Conservation (phyloP, 2,113 vertebrate species). For the Vulpes vulpes region DNA sequence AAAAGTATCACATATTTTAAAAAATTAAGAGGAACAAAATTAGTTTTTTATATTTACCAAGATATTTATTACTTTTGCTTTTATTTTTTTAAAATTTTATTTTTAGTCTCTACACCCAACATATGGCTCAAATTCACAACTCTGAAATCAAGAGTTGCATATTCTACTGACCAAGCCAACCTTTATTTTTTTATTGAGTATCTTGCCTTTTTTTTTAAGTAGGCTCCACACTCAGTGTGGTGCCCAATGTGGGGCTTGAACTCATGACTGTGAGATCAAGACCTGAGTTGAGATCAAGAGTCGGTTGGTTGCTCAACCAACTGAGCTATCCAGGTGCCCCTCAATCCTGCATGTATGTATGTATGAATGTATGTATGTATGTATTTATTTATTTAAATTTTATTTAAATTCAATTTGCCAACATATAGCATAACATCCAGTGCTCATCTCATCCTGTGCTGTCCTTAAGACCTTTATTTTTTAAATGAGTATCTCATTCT, state of each 20-base stretch:
- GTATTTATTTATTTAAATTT: no score
- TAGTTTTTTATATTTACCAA: not conserved
- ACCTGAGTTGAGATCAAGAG: not conserved
- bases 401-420: no score
- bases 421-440: no score
- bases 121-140: not conserved
- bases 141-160: not conserved
- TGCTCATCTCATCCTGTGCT: no score
- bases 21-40: conserved; percentile 9
- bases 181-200: not conserved
- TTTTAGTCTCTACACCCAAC: not conserved
- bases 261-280: not conserved
- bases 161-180: not conserved
- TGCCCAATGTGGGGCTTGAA: not conserved
- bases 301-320: not conserved
- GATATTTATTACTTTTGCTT: not conserved
- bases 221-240: not conserved
- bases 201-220: not conserved
- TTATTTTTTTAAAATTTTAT: not conserved
- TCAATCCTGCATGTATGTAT: not conserved
- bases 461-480: not conserved
- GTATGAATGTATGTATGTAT: no score
- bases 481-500: conserved; percentile 14
- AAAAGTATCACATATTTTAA: not conserved
- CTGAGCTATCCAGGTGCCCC: not conserved